These are phyloP conservation scores for Polyergus mexicanus DNA, from an alignment of 1,140 invertebrate species.

Conservation along the genomic window DNA sequence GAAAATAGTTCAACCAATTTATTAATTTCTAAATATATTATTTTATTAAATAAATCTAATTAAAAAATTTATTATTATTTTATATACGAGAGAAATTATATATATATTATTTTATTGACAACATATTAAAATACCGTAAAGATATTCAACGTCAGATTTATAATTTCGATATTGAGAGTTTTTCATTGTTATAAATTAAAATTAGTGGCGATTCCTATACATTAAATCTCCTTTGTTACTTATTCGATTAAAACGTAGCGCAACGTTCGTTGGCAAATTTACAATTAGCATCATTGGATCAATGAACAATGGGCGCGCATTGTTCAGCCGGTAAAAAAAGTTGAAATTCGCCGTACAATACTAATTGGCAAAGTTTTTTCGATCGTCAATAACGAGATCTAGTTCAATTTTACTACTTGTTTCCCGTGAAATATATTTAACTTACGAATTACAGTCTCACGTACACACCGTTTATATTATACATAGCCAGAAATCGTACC, in stretches of 20 bases:
- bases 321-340: conserved; percentile 17
- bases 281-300: conserved; percentile 14
- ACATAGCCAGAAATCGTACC: conserved; percentile 1
- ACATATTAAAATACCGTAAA: background rate
- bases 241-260: background rate
- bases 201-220: conserved; percentile 1
- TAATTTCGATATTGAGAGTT: too few species aligned
- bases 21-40: background rate
- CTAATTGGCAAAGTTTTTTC: conserved; percentile 57
- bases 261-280: conserved; percentile 10
- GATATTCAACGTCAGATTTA: background rate
- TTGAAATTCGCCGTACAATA: conserved; percentile 31
- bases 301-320: conserved; percentile 1
- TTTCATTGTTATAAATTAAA: conserved; percentile 6
- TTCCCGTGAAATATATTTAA: conserved; percentile 30
- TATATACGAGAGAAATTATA: background rate
- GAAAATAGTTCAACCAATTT: too few species aligned
- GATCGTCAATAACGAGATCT: conserved; percentile 44
- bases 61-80: background rate
- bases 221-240: background rate
- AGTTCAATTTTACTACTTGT: conserved; percentile 32
- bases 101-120: background rate
- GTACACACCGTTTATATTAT: background rate
- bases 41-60: background rate
- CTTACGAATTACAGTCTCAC: background rate